A percentile compares a stretch with the other conserved stretches of the same genome.
Conservation (phyloP, 2,888 invertebrate species). For the Drosophila pullipes region DNA sequence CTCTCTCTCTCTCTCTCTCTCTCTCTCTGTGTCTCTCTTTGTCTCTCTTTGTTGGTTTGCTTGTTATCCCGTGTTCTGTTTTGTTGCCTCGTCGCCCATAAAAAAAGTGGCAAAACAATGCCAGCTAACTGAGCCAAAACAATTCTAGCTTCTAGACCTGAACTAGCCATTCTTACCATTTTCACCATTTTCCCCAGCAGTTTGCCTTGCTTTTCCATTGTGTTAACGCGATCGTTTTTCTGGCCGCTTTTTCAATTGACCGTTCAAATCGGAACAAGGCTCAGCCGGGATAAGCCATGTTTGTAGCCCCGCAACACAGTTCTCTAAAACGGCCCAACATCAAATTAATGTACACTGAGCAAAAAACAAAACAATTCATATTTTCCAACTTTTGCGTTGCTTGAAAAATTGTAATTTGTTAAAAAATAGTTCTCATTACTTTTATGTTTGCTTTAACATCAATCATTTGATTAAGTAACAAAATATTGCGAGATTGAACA, state of each 20-base stretch:
- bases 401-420: background rate
- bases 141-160: conserved; percentile 9
- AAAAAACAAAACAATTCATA: background rate
- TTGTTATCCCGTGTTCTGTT: conserved; percentile 55
- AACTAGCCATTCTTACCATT: background rate
- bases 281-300: conserved; percentile 81
- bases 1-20: conserved; percentile 1
- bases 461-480: background rate
- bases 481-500: background rate
- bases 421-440: background rate
- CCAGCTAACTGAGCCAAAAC: conserved; percentile 28
- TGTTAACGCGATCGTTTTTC: conserved; percentile 68
- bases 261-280: conserved; percentile 82
- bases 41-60: conserved; percentile 38
- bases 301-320: conserved; percentile 68
- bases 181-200: conserved; percentile 5
- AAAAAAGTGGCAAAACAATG: conserved; percentile 69
- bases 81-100: conserved; percentile 50
- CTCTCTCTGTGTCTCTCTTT: background rate
- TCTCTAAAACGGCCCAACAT: background rate
- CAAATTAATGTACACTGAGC: conserved; percentile 2
- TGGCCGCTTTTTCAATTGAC: conserved; percentile 83
- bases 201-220: conserved; percentile 34
- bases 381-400: background rate
- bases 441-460: background rate